Base-by-base conservation (phyloP, 2,888 invertebrate species). In the Chrysomela aeneicollis region DNA sequence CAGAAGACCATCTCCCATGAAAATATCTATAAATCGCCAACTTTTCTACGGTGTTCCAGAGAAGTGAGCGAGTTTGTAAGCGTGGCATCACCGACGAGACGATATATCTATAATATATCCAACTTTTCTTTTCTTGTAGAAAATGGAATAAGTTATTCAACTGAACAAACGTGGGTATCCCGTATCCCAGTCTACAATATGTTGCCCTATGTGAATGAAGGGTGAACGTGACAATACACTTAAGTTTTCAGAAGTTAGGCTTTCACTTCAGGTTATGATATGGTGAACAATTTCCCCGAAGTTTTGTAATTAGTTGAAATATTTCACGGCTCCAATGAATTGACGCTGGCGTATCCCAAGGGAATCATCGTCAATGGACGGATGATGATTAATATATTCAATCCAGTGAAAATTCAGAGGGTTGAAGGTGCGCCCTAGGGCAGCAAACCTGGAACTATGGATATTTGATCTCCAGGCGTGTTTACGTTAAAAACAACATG, bases 381-480 rank as follows among this genome's bases (percentile, higher is more conserved):
- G 42, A 42, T 42, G n/a, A 15, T 42, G 42, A 42, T 42, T 42
- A 42, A 42, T 42, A 42, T 42, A 42, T 42, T 15, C 42, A 42
- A 42, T n/a, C 42, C 15, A 2, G n/a, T 12, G 42, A 6, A 42
- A 42, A 42, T 15, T 4, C 2, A 6, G 5, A 9, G 42, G 42
- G 8, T 2, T 42, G 42, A 15, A 10, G 35, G 12, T 2, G 12
- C 2, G 10, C 12, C 12, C 35, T 5, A 35, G 35, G 42, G 42
- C 3, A 42, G 42, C 42, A 2, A 26, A 15, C 42, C 42, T 15
- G 15, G n/a, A 42, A 42, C 42, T 42, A 42, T 42, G 15, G 15
- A 8, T 42, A 2, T 15, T 15, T 15, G 15, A 42, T 42, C 42
- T 42, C 2, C 2, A 3, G 15, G 15, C 2, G 15, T n/a, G 15